These are phyloP conservation scores for Mycteria americana DNA, from an alignment of 2,797 vertebrate genomes.

Conservation along the genomic window DNA sequence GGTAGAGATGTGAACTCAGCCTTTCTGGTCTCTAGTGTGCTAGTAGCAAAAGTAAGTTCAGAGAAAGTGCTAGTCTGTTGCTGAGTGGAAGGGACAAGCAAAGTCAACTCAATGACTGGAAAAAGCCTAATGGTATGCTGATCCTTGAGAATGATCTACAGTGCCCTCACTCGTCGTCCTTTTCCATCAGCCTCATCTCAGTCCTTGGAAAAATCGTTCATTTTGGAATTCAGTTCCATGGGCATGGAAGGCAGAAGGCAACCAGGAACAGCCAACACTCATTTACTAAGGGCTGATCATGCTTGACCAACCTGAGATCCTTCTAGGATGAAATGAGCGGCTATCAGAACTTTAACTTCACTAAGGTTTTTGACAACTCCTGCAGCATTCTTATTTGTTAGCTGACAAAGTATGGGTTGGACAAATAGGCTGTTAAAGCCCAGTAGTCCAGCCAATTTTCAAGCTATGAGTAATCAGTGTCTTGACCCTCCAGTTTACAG, in stretches of 20 bases:
- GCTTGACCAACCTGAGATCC: not conserved
- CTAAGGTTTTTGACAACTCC: not conserved
- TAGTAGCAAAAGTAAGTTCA: not conserved
- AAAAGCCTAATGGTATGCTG: not conserved
- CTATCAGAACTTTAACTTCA: not conserved
- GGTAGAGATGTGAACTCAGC: not conserved
- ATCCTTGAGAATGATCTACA: not conserved
- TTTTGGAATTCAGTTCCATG: not conserved
- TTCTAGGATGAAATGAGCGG: not conserved
- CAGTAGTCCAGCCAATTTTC: not conserved
- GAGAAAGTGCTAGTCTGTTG: not conserved
- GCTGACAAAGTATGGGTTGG: not conserved
- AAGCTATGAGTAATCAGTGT: not conserved
- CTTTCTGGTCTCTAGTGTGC: not conserved
- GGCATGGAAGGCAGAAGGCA: not conserved
- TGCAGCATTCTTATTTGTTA: not conserved
- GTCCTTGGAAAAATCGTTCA: not conserved
- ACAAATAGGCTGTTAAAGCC: not conserved
- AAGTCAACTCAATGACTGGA: not conserved
- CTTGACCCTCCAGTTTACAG: not conserved
- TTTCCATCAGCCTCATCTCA: not conserved
- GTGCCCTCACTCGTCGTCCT: not conserved
- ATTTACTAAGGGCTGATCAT: not conserved
- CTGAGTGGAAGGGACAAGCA: not conserved
- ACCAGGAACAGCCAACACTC: not conserved